phyloP scores from a whole-genome alignment of 35 echinoderm and acorn worm genomes.

The Strongylocentrotus purpuratus region DNA sequence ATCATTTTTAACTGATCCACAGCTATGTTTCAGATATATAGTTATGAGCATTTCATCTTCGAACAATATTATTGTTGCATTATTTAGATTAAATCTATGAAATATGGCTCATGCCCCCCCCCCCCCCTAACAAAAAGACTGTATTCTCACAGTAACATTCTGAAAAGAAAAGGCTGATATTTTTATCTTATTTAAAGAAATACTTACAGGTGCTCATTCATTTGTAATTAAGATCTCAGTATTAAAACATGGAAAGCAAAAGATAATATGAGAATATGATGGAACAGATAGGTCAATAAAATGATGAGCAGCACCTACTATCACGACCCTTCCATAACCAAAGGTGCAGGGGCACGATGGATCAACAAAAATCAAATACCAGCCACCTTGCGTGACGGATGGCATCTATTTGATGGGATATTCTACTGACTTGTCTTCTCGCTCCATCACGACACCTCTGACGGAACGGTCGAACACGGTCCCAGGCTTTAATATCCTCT shows the following conservation, averaged over 20 bases:
- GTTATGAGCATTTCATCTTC: no score
- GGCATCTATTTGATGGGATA: not conserved
- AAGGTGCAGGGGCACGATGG: not conserved
- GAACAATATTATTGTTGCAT: no score
- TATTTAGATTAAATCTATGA: no score
- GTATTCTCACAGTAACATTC: no score
- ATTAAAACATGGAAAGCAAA: not conserved
- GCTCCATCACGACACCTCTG: not conserved
- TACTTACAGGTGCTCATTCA: not conserved
- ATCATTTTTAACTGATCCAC: no score
- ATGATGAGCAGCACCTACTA: not conserved
- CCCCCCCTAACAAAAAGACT: no score
- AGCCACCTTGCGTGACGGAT: not conserved
- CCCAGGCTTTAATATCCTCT: not conserved
- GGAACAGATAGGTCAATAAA: not conserved
- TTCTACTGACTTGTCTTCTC: not conserved
- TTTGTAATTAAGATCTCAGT: not conserved
- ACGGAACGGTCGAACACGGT: not conserved
- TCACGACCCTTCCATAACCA: not conserved
- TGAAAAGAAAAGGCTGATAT: no score
- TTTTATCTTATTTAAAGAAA: not conserved
- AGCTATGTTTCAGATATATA: no score
- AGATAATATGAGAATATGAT: not conserved
- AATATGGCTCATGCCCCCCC: no score
- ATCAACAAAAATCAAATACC: constrained; percentile 3